Percentiles rank a stretch among this genome's conserved stretches.
These are phyloP conservation scores for Macropis europaea DNA, from an alignment of 2,888 invertebrate species.

Conservation along the genomic window DNA sequence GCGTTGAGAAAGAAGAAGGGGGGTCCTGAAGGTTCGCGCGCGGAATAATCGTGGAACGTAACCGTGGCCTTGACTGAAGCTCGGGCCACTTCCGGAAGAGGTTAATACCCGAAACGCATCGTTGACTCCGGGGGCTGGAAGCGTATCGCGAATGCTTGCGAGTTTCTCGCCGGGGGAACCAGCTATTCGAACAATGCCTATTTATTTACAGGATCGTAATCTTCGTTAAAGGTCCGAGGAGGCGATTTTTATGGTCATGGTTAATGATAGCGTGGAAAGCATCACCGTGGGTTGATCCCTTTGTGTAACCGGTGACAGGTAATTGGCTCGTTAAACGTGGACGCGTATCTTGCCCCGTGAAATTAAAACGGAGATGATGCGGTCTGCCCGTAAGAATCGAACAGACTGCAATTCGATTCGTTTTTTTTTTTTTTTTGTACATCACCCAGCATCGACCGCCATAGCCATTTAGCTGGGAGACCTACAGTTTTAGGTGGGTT, in stretches of 20 bases:
- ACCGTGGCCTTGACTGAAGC: slow-evolving; percentile 67
- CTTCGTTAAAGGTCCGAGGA: slow-evolving; percentile 26
- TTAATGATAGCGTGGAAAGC: slow-evolving; percentile 3
- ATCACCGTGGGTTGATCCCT: not conserved
- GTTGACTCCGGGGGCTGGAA: slow-evolving; percentile 68
- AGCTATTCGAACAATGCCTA: slow-evolving; percentile 37
- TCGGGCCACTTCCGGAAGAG: slow-evolving; percentile 69
- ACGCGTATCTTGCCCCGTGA: not conserved
- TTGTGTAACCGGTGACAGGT: slow-evolving; percentile 19
- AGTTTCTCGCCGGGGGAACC: slow-evolving; percentile 39
- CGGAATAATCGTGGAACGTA: slow-evolving; percentile 58
- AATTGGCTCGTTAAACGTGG: slow-evolving; percentile 9
- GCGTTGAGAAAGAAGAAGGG: slow-evolving; percentile 6
- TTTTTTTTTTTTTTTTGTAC: no score
- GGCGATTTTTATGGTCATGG: slow-evolving; percentile 27
- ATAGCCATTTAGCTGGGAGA: no score
- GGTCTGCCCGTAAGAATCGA: no score
- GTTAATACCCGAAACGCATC: slow-evolving; percentile 79
- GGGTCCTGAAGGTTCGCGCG: slow-evolving; percentile 14
- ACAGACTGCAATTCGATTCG: no score
- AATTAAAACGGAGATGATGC: slow-evolving; percentile 24
- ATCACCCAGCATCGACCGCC: no score
- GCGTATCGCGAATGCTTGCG: slow-evolving; percentile 69
- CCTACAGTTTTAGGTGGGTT: no score
- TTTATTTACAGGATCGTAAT: slow-evolving; percentile 49